These are phyloP conservation scores for Brachylomia viminalis DNA, from an alignment of 2,888 invertebrate species.

Conservation along the genomic window DNA sequence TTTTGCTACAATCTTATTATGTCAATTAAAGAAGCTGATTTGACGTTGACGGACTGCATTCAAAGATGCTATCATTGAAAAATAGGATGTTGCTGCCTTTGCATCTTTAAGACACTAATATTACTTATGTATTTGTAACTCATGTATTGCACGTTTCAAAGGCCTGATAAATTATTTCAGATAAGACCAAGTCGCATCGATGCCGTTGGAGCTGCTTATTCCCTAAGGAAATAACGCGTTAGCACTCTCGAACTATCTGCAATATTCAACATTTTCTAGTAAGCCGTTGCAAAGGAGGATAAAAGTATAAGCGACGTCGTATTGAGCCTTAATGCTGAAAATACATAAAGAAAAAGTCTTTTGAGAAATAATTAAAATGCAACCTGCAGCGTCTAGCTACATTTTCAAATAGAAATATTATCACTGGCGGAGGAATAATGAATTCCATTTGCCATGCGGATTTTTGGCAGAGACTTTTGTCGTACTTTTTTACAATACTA, in stretches of 20 bases:
- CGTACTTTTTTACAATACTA: conserved; percentile 41
- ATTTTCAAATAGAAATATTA: conserved; percentile 18
- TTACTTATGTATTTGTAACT: background rate
- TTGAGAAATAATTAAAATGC: conserved; percentile 27
- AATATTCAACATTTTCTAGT: conserved; percentile 61
- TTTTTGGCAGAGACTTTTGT: conserved; percentile 32
- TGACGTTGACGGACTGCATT: too few species aligned
- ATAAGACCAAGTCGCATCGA: conserved; percentile 32
- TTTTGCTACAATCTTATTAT: too few species aligned
- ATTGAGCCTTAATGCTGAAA: conserved; percentile 26
- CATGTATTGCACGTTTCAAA: conserved; percentile 10
- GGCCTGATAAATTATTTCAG: conserved; percentile 21
- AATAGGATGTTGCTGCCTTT: too few species aligned
- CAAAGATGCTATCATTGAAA: too few species aligned
- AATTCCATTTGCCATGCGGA: conserved; percentile 37
- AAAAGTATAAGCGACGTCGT: conserved; percentile 35
- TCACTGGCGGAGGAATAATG: conserved; percentile 14
- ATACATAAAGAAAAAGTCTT: conserved; percentile 14
- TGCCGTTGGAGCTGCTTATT: conserved; percentile 46
- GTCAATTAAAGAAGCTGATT: too few species aligned
- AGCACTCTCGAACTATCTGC: conserved; percentile 43
- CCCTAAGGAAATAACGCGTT: conserved; percentile 58
- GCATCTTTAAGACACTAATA: too few species aligned
- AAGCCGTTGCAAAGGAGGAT: conserved; percentile 47
- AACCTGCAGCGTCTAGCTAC: conserved; percentile 14